Evolutionary conservation across 1,140 invertebrate genomes (phyloP).

Genomic region (Fopius arisanus): DNA sequence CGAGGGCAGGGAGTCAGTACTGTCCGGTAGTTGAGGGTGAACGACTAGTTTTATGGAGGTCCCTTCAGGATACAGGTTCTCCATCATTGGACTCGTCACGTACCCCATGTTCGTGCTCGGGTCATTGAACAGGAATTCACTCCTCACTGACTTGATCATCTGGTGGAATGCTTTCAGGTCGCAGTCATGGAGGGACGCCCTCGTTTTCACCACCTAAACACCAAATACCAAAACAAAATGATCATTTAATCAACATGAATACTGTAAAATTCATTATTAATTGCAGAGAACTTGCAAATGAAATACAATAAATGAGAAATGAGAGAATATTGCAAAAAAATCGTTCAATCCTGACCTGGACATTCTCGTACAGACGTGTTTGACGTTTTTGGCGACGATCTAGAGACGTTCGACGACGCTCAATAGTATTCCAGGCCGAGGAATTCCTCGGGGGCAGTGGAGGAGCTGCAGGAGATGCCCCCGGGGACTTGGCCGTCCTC

Average conservation of each 20-base stretch:
- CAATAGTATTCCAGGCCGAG: constrained; percentile 67
- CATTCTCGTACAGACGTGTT: constrained; percentile 76
- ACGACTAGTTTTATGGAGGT: constrained; percentile 88
- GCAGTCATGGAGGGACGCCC: constrained; percentile 71
- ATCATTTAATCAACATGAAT: too few relatives aligned
- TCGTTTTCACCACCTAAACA: constrained; percentile 68
- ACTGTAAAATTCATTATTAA: too few relatives aligned
- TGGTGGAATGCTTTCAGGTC: constrained; percentile 82
- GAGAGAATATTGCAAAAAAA: too few relatives aligned
- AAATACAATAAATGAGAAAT: too few relatives aligned
- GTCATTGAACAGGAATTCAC: constrained; percentile 76
- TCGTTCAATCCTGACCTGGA: constrained; percentile 46
- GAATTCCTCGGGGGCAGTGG: constrained; percentile 68
- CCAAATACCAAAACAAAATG: too few relatives aligned
- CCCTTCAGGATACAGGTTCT: constrained; percentile 77
- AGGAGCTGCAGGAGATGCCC: constrained; percentile 68
- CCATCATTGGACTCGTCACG: constrained; percentile 82
- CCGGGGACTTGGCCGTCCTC: constrained; percentile 70
- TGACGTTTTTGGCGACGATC: constrained; percentile 63
- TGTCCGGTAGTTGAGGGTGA: constrained; percentile 70
- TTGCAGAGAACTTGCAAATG: too few relatives aligned
- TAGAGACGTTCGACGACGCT: constrained; percentile 61
- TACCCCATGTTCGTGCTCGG: constrained; percentile 79
- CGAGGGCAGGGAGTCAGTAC: constrained; percentile 56
- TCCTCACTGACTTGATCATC: constrained; percentile 79